Base-by-base conservation (phyloP, 1,140 invertebrate genomes). In the Lepidurus couesii region DNA sequence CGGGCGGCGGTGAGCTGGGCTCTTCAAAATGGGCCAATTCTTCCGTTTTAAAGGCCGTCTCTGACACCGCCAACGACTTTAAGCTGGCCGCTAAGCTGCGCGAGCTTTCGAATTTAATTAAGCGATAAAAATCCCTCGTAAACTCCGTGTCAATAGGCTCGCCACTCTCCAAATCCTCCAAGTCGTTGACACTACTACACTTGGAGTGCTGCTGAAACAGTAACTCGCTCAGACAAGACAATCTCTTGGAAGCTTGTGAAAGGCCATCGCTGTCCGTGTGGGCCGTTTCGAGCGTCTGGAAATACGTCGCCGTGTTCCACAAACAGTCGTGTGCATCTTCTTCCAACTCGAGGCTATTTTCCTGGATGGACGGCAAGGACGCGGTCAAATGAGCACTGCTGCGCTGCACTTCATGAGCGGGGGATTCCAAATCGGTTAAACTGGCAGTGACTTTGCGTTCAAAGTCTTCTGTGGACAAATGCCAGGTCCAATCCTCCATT, bases 21-120 rank as follows among this genome's bases (percentile, higher is more conserved):
- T 34, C 21, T 53, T 45, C 11, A 34, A 34, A 34, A 4, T 34
- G 2, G 34, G 34, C 34, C 2, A 3, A 34, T 26, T 42, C 44
- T 77, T 75, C 45, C 11, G 47, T 5, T 6, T 10, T 44, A 7
- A 43, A 24, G 2, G 44, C 21, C n/a, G 78, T 74, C 10, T 45
- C 73, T 7, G 65, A 42, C 7, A 73, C 9, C 13, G 73, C 78
- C 44, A 44, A n/a, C 73, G 74, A 73, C 44, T 79, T 79, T 16
- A 75, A 44, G 24, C 91, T 92, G 78, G 89, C 91, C n/a, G 91
- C 91, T 82, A 92, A 85, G 83, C 91, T 92, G 83, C 91, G 92
- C 78, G 90, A 91, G 83, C 91, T 92, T 84, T 92, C 92, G 82
- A 92, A 92, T 84, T 92, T 92, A 44, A 92, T 92, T 75, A 93